Evolutionary conservation across 2,888 invertebrate species (phyloP), one percentile per base, ranked within the genome.

Genomic region (Osmoderma eremita): DNA sequence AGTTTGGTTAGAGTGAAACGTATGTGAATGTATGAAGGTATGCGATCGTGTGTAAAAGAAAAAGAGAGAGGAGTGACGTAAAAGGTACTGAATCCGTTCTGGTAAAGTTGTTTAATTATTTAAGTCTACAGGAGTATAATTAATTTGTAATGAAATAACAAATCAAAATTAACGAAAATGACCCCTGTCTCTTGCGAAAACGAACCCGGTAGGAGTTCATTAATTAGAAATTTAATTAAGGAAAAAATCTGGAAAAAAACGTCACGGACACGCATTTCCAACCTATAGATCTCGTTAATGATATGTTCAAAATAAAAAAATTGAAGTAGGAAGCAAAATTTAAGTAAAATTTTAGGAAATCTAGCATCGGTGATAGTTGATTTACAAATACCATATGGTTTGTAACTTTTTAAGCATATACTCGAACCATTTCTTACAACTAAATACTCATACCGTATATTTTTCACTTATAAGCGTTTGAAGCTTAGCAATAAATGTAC

Each of bases 101-200:
- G 65, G 36, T 45, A 56, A 56, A 65, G 24, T 48, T 30, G 54
- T 56, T 65, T 65, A 65, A 65, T 65, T 65, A 65, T 56, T 65
- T 56, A 45, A 38, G 38, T 42, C 38, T 30, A 45, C 65, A 30
- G 41, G 56, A 36, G 45, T 45, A 56, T 56, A 65, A 65, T 65
- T 65, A 65, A 65, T 45, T 65, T 36, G 54, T 65, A 65, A 54
- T 38, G 65, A 48, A 65, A 54, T 48, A 64, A 65, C 65, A 54
- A 65, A 65, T 54, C 56, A 48, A 65, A 56, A 65, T 65, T 65
- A 65, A 65, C 56, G 56, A 56, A 56, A 36, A 65, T 65, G 30
- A 38, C 39, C 36, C 18, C 36, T 5, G 48, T 6, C 5, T 42
- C 13, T 41, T 17, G 41, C 42, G 38, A 54, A 18, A 39, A 18